Evolutionary conservation across 2,113 vertebrate species (phyloP).

Genomic region (Naja naja): DNA sequence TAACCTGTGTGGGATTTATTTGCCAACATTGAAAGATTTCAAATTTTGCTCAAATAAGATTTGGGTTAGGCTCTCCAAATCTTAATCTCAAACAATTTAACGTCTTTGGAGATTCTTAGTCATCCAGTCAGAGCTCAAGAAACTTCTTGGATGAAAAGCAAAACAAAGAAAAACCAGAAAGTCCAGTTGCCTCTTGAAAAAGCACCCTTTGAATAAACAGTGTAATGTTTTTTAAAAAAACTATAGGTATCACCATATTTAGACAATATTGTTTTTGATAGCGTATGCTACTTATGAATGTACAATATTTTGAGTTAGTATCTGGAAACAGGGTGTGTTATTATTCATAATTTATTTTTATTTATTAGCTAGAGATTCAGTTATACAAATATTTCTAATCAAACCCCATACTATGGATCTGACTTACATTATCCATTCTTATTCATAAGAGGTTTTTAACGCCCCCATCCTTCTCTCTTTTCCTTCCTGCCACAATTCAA

Average conservation of each 20-base stretch:
- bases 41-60: background rate
- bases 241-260: background rate
- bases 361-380: background rate
- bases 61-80: background rate
- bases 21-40: background rate
- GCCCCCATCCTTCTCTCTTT: background rate
- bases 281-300: background rate
- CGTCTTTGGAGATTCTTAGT: no score
- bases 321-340: background rate
- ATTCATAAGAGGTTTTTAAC: background rate
- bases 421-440: background rate
- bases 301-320: background rate
- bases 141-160: no score
- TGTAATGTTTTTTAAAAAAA: background rate
- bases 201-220: background rate
- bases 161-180: no score
- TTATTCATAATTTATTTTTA: background rate
- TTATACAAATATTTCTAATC: background rate
- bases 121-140: no score
- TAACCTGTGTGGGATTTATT: background rate
- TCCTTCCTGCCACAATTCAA: background rate
- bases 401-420: background rate
- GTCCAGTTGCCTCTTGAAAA: no score
- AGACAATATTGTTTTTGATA: background rate
- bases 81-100: background rate